Percentiles rank a stretch among this genome's conserved stretches.
Evolutionary conservation across 2,888 invertebrate genomes (phyloP).

Genomic region (Agriopis marginaria): DNA sequence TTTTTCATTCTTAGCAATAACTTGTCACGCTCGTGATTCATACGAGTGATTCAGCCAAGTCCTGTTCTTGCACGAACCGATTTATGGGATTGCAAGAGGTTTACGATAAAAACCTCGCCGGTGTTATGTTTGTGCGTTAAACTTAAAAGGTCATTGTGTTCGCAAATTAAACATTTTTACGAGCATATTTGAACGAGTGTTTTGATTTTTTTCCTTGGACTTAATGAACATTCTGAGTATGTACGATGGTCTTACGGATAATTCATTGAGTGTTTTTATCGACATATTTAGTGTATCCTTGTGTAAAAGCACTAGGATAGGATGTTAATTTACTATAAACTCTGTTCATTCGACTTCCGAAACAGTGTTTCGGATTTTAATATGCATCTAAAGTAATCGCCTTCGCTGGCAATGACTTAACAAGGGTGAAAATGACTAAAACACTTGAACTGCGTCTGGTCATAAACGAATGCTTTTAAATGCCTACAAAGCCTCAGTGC

Average conservation of each 20-base stretch:
- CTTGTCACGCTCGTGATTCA: constrained; percentile 37
- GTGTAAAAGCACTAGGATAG: too few species aligned
- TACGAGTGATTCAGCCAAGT: constrained; percentile 34
- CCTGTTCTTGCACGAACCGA: constrained; percentile 36
- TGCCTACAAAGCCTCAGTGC: background rate
- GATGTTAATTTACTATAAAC: too few species aligned
- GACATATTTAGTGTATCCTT: too few species aligned
- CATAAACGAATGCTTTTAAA: background rate
- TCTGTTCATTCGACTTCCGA: too few species aligned
- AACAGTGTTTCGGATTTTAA: background rate
- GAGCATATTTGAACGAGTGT: constrained; percentile 7
- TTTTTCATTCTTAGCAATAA: constrained; percentile 14
- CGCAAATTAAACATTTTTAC: constrained; percentile 31
- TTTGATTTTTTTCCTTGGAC: background rate
- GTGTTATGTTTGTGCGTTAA: constrained; percentile 23
- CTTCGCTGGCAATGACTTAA: background rate
- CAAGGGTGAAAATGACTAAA: background rate
- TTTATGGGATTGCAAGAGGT: constrained; percentile 39
- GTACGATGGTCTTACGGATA: background rate
- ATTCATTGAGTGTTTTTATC: too few species aligned
- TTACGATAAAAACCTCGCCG: constrained; percentile 26
- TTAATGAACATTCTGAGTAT: too few species aligned
- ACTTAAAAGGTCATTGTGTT: constrained; percentile 39
- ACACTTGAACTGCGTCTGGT: background rate
- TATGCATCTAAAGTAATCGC: background rate